Evolutionary conservation across 1,140 invertebrate species (phyloP).

Genomic region (Drosophila novamexicana): DNA sequence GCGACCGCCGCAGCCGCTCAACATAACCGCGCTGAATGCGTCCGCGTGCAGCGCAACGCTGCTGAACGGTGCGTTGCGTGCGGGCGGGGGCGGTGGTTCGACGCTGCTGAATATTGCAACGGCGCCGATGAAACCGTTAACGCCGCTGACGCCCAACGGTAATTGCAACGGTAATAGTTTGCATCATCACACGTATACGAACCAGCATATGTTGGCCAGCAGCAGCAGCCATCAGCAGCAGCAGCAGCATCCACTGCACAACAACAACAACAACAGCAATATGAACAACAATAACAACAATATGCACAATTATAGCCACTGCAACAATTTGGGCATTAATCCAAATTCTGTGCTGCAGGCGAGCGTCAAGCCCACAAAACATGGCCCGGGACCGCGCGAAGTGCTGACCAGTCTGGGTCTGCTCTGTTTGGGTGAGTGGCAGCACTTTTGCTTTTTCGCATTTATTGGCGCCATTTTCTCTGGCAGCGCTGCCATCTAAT

Average conservation of each 20-base stretch:
- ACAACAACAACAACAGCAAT: slow-evolving; percentile 27
- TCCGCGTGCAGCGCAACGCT: slow-evolving; percentile 33
- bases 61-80: slow-evolving; percentile 51
- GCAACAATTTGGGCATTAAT: slow-evolving; percentile 55
- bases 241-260: slow-evolving; percentile 14
- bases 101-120: slow-evolving; percentile 72
- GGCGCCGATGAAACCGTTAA: slow-evolving; percentile 59
- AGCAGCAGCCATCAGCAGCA: slow-evolving; percentile 47
- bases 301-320: slow-evolving; percentile 70
- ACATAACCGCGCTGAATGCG: slow-evolving; percentile 88
- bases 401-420: slow-evolving; percentile 93
- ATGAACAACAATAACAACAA: slow-evolving; percentile 31
- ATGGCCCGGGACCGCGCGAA: slow-evolving; percentile 85
- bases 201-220: slow-evolving; percentile 73
- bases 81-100: slow-evolving; percentile 49
- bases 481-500: background rate
- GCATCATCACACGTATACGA: slow-evolving; percentile 77
- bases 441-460: background rate
- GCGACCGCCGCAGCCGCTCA: slow-evolving; percentile 85
- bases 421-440: slow-evolving; percentile 87
- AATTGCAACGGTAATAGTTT: slow-evolving; percentile 58
- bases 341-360: slow-evolving; percentile 42
- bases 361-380: slow-evolving; percentile 60
- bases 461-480: background rate
- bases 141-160: slow-evolving; percentile 69